phyloP scores from a whole-genome alignment of 2,113 vertebrate genomes.

The Cyanoderma ruficeps region DNA sequence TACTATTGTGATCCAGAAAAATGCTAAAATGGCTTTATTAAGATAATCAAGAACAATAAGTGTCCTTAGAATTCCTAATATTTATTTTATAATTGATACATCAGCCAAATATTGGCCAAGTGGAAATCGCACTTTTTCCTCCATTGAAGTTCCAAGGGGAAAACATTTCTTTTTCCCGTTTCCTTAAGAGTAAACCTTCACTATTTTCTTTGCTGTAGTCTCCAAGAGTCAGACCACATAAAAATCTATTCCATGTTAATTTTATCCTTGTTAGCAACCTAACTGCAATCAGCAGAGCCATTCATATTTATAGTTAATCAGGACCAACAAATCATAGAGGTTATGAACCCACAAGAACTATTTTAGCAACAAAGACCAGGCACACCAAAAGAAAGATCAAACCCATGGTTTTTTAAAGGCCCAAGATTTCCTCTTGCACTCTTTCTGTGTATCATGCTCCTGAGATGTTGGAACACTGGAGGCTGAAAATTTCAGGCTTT shows the following conservation, averaged over 20 bases:
- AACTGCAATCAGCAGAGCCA: not conserved
- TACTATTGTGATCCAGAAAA: not conserved
- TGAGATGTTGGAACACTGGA: not conserved
- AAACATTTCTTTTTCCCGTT: not conserved
- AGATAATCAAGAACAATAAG: not conserved
- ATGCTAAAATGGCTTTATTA: not conserved
- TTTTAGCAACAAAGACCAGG: not conserved
- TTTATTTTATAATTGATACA: not conserved
- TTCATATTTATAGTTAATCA: not conserved
- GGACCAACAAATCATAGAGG: not conserved
- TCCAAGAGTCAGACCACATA: not conserved
- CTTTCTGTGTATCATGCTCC: not conserved
- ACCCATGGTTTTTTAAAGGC: not conserved
- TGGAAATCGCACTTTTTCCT: not conserved
- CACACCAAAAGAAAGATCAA: not conserved
- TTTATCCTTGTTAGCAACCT: not conserved
- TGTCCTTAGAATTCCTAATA: not conserved
- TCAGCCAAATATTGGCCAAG: not conserved
- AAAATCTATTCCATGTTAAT: not conserved
- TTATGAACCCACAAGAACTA: not conserved
- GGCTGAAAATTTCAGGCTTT: no score
- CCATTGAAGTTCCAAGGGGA: not conserved
- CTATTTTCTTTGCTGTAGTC: not conserved
- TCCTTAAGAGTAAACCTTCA: not conserved
- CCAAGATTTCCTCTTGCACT: not conserved